These are phyloP conservation scores for Sinocyclocheilus grahami DNA, from an alignment of 2,113 vertebrate genomes.

Conservation along the genomic window DNA sequence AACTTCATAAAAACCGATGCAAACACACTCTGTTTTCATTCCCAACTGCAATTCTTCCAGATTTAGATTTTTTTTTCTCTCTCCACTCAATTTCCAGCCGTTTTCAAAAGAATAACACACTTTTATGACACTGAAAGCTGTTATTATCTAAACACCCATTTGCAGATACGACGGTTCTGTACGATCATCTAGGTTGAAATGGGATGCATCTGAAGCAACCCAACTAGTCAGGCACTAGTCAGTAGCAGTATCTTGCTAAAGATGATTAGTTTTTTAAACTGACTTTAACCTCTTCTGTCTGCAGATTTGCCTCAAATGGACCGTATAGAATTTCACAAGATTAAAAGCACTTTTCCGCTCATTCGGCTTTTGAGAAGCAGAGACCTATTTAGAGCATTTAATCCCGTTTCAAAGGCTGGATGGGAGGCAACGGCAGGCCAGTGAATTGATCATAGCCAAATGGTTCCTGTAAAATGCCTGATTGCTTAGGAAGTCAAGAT, in stretches of 20 bases:
- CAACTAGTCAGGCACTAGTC: background rate
- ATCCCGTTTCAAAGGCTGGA: conserved; percentile 56
- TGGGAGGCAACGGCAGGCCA: conserved; percentile 42
- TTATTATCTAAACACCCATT: background rate
- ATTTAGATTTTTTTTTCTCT: background rate
- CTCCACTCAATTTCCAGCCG: background rate
- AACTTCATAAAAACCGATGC: background rate
- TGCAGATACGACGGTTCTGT: background rate
- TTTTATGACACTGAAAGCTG: background rate
- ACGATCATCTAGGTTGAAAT: background rate
- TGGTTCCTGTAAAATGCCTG: conserved; percentile 58
- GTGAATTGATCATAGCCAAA: conserved; percentile 57
- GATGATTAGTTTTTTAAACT: conserved; percentile 51
- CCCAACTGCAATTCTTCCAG: background rate
- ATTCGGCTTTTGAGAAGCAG: conserved; percentile 33
- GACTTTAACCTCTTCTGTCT: conserved; percentile 45
- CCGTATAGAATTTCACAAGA: conserved; percentile 58
- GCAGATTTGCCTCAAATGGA: conserved; percentile 36
- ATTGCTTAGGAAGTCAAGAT: conserved; percentile 59
- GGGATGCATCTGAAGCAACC: background rate
- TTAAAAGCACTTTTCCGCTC: conserved; percentile 59
- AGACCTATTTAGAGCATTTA: conserved; percentile 55
- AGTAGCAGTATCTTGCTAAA: conserved; percentile 24
- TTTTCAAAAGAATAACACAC: conserved; percentile 1
- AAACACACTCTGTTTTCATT: no score